These are phyloP conservation scores for Marronus borbonicus DNA, from an alignment of 2,888 invertebrate species.

Conservation along the genomic window DNA sequence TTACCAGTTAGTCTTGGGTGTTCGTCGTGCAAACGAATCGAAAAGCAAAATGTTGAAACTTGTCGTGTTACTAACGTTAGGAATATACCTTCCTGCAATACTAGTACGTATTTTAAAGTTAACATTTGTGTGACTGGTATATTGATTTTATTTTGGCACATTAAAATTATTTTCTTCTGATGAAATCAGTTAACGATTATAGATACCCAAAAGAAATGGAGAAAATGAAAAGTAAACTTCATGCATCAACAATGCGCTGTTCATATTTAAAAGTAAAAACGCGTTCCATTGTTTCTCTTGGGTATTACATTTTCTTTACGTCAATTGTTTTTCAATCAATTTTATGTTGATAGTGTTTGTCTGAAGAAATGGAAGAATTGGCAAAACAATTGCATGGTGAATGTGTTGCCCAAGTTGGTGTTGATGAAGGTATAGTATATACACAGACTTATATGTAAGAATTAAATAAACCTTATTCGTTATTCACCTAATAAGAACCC, in stretches of 20 bases:
- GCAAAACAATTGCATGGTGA: slow-evolving; percentile 65
- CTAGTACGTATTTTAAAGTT: slow-evolving; percentile 20
- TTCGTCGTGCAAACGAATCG: too few relatives aligned
- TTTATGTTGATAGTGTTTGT: slow-evolving; percentile 49
- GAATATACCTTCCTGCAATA: slow-evolving; percentile 10
- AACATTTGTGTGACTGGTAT: neutral
- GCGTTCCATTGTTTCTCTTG: too few relatives aligned
- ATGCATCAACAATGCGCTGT: too few relatives aligned
- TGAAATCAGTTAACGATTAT: too few relatives aligned
- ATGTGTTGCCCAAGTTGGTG: slow-evolving; percentile 68
- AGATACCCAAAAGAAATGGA: neutral
- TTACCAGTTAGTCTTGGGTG: neutral
- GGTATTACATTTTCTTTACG: too few relatives aligned
- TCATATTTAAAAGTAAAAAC: too few relatives aligned
- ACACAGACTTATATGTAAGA: too few relatives aligned
- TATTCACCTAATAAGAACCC: too few relatives aligned
- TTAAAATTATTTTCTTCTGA: too few relatives aligned
- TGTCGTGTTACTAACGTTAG: slow-evolving; percentile 9
- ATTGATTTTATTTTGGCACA: too few relatives aligned
- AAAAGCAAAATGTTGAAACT: slow-evolving; percentile 18
- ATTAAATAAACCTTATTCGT: neutral
- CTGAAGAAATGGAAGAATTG: slow-evolving; percentile 66
- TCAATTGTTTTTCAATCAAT: neutral
- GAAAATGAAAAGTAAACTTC: too few relatives aligned
- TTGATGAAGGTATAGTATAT: slow-evolving; percentile 65